These are phyloP conservation scores for Aegotheles bennettii DNA, from an alignment of 2,113 vertebrate species.

Conservation along the genomic window DNA sequence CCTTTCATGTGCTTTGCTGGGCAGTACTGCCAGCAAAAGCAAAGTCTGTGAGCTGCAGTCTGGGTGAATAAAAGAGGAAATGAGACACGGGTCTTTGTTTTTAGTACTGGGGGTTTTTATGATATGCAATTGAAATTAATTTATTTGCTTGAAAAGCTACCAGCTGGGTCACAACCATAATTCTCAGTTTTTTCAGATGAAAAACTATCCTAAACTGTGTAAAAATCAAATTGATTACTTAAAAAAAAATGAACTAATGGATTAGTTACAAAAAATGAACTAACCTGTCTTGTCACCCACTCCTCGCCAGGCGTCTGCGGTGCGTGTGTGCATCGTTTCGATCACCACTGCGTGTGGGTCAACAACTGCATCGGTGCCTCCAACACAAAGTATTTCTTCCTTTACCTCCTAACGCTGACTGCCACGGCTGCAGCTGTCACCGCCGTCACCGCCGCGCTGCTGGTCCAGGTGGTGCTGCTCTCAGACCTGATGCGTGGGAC, in stretches of 20 bases:
- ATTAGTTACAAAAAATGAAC: accelerated
- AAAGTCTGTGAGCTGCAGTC: neutral
- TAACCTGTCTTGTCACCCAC: neutral
- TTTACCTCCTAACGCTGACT: constrained; percentile 82
- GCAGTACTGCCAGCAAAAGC: neutral
- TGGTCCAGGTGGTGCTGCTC: constrained; percentile 75
- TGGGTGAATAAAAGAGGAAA: neutral
- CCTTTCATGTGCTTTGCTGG: neutral
- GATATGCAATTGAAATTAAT: neutral
- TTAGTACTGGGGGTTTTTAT: neutral
- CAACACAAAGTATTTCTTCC: constrained; percentile 83
- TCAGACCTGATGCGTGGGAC: constrained; percentile 70
- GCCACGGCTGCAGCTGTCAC: constrained; percentile 73
- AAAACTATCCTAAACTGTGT: neutral
- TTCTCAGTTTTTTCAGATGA: neutral
- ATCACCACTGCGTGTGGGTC: constrained; percentile 97
- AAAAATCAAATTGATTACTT: neutral
- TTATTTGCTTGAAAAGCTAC: neutral
- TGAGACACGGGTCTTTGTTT: neutral
- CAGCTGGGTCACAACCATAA: neutral
- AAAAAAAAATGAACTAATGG: no score
- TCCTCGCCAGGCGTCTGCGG: constrained; percentile 80
- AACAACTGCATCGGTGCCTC: constrained; percentile 92
- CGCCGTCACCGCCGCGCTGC: constrained; percentile 67
- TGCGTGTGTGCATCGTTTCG: constrained; percentile 88